A percentile compares a stretch with the other conserved stretches of the same genome.
Conservation (phyloP, 2,113 vertebrate genomes). For the Pterocles burchelli region DNA sequence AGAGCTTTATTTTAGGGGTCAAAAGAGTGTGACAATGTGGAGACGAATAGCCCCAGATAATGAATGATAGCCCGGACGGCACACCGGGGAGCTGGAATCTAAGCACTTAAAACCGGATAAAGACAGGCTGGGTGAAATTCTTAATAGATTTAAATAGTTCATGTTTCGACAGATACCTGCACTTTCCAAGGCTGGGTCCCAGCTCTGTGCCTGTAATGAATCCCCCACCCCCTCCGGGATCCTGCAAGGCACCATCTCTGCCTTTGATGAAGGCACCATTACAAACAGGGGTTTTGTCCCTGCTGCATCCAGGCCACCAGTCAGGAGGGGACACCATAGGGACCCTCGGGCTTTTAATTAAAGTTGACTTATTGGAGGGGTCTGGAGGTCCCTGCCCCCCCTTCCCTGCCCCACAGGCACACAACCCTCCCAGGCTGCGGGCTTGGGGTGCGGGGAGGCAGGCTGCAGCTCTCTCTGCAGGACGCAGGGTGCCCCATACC, state of each 20-base stretch:
- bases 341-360: constrained; percentile 52
- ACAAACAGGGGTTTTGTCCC: constrained; percentile 56
- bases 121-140: constrained; percentile 76
- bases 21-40: constrained; percentile 67
- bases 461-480: neutral
- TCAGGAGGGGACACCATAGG: neutral
- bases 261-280: constrained; percentile 60
- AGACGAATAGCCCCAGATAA: constrained; percentile 73
- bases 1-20: constrained; percentile 68
- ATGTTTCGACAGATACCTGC: constrained; percentile 77
- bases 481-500: neutral
- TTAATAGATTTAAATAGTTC: constrained; percentile 78
- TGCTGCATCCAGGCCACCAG: neutral
- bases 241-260: constrained; percentile 21
- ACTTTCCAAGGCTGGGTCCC: constrained; percentile 66
- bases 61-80: constrained; percentile 69
- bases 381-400: neutral
- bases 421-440: neutral
- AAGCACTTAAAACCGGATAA: constrained; percentile 73
- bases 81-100: constrained; percentile 61
- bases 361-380: constrained; percentile 55
- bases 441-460: neutral
- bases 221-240: constrained; percentile 40
- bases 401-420: neutral
- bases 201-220: constrained; percentile 65